Base-by-base conservation (phyloP, 2,888 invertebrate genomes). In the Margaritifera margaritifera region DNA sequence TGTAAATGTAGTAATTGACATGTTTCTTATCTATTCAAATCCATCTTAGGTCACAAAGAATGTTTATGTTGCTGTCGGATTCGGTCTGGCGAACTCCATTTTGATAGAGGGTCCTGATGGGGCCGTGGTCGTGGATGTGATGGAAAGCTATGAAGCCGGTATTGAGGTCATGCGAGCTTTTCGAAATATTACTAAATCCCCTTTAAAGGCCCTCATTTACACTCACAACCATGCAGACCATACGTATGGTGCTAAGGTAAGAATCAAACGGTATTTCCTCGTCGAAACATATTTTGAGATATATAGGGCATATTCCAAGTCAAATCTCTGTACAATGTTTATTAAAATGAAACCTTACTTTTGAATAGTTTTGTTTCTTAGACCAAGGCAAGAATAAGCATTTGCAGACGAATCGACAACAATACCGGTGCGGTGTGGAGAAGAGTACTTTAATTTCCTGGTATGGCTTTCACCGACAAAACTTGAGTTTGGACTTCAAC, bases 181-280 rank as follows among this genome's bases (percentile, higher is more conserved):
- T 78, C 72, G 82, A 50, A 80, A 84, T 52, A 75, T 85, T 31
- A 81, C 84, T 22, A 73, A 80, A 50, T 82, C 83, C 57, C 84
- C 82, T 0, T 64, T 87, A 3, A 82, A 79, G 54, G 86, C 81
- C 52, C 81, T 87, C 57, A 74, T 87, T 19, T 87, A 84, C 71
- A 86, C 86, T 5, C 87, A 87, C 65, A 82, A 83, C 68, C 87
- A 87, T 58, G 80, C 79, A 2, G 87, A 87, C 68, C 87, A 87
- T 68, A 76, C 79, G 0, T 78, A 76, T 57, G 87, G 87, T 42
- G 83, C 86, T 2, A 72, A 78, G 80, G 86, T 81, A 66, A 64
- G 58, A 52, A 20, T 27, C 15, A 59, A 25, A 59, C 15, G 42
- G 15, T 3, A 42, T 42, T 42, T 55, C 8, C 25, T 51, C 20